Percentiles rank a stretch among this genome's conserved stretches.
These are phyloP conservation scores for Achlya flavicornis DNA, from an alignment of 2,888 invertebrate genomes.

Conservation along the genomic window DNA sequence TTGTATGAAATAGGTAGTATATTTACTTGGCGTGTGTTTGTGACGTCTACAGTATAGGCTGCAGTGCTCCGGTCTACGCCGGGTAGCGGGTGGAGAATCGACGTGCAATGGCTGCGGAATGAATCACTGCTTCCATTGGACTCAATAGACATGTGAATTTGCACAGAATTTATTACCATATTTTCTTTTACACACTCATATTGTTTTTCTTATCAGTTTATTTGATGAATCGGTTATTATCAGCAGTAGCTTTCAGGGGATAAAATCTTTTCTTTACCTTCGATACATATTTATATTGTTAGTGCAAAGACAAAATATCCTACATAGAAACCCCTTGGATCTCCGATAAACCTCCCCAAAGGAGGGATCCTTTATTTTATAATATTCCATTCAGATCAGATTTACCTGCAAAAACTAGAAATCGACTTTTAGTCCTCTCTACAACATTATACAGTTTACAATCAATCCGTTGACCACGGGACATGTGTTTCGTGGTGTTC, in stretches of 20 bases:
- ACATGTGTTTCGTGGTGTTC: constrained; percentile 65
- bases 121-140: constrained; percentile 50
- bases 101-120: constrained; percentile 68
- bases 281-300: too few relatives aligned
- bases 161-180: constrained; percentile 18
- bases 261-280: too few relatives aligned
- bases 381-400: too few relatives aligned
- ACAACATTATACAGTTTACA: constrained; percentile 34
- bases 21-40: neutral
- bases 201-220: too few relatives aligned
- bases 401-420: too few relatives aligned
- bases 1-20: neutral
- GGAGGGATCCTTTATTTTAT: too few relatives aligned
- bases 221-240: too few relatives aligned
- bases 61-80: constrained; percentile 12
- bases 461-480: constrained; percentile 66
- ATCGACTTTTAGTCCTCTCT: constrained; percentile 29
- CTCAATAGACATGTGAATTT: constrained; percentile 33
- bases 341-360: too few relatives aligned
- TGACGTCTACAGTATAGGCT: constrained; percentile 18
- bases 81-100: constrained; percentile 18
- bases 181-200: too few relatives aligned
- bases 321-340: too few relatives aligned
- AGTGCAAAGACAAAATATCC: too few relatives aligned
- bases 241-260: too few relatives aligned